A percentile compares a stretch with the other conserved stretches of the same genome.
Evolutionary conservation across 2,888 invertebrate genomes (phyloP).

Genomic region (Caenorhabditis wallacei): DNA sequence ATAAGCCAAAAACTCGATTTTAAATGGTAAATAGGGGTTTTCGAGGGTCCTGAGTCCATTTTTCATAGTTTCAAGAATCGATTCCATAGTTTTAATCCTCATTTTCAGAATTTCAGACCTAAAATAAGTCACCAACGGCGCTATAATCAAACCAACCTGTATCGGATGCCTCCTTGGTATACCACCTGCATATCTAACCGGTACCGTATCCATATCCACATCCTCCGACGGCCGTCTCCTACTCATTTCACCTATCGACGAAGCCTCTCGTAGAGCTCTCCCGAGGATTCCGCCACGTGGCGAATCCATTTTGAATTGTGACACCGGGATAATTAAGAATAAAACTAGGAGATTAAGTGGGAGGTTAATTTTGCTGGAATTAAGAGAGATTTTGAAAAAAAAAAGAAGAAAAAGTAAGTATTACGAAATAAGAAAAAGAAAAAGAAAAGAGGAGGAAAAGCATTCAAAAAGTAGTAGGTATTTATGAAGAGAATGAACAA

Average conservation of each 20-base stretch:
- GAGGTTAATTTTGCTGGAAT: constrained; percentile 21
- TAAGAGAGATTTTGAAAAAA: background rate
- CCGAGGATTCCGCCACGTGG: constrained; percentile 62
- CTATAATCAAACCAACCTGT: constrained; percentile 8
- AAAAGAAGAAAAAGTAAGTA: background rate
- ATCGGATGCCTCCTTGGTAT: constrained; percentile 32
- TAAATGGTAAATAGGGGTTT: no score
- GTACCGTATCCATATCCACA: constrained; percentile 42
- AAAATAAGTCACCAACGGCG: no score
- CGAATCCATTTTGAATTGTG: constrained; percentile 37
- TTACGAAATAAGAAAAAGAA: constrained; percentile 5
- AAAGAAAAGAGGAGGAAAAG: background rate
- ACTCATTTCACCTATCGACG: background rate
- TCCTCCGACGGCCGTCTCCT: constrained; percentile 2
- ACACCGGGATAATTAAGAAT: constrained; percentile 9
- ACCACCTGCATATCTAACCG: no score
- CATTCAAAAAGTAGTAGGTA: constrained; percentile 5
- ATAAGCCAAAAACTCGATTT: no score
- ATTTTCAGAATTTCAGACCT: background rate
- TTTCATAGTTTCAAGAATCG: no score
- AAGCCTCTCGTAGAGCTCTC: constrained; percentile 39
- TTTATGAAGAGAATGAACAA: constrained; percentile 11
- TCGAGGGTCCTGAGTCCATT: no score
- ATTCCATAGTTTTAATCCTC: no score
- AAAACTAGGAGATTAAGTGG: background rate